Percentiles rank a stretch among this genome's conserved stretches.
Evolutionary conservation across 2,797 vertebrate genomes (phyloP).

Genomic region (Ataeniobius toweri): DNA sequence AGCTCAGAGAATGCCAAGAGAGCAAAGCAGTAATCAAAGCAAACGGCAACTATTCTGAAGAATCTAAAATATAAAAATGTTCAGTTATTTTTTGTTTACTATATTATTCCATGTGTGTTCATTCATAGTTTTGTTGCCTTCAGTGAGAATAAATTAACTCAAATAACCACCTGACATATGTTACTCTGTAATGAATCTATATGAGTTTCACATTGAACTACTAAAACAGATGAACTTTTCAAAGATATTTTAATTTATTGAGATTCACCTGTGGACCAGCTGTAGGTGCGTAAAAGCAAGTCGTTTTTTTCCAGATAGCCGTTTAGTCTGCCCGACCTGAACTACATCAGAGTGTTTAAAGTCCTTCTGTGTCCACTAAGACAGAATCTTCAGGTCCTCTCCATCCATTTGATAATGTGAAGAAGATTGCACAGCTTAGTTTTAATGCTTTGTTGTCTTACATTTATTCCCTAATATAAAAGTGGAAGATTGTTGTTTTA

Average conservation of each 20-base stretch:
- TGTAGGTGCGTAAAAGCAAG: neutral
- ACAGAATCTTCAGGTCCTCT: constrained; percentile 5
- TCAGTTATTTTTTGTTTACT: too few relatives aligned
- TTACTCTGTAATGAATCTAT: neutral
- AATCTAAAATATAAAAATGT: too few relatives aligned
- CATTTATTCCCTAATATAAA: constrained; percentile 35
- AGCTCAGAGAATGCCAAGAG: too few relatives aligned
- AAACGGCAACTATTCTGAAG: too few relatives aligned
- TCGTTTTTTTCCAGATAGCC: neutral
- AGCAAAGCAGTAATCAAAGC: too few relatives aligned
- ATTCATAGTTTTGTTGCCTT: too few relatives aligned
- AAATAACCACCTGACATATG: neutral
- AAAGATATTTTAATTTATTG: neutral
- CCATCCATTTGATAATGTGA: constrained; percentile 1
- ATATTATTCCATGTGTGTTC: too few relatives aligned
- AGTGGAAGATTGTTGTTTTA: constrained; percentile 33
- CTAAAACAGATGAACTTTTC: neutral
- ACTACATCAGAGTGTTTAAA: neutral
- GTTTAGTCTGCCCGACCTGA: neutral
- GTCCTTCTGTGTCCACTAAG: neutral
- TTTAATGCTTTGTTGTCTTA: constrained; percentile 4
- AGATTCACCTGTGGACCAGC: neutral
- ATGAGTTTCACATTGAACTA: neutral
- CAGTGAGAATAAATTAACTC: neutral
- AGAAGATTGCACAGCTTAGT: constrained; percentile 10